Percentiles rank a stretch among this genome's conserved stretches.
phyloP scores from a whole-genome alignment of 2,113 vertebrate genomes.

The Podilymbus podiceps region DNA sequence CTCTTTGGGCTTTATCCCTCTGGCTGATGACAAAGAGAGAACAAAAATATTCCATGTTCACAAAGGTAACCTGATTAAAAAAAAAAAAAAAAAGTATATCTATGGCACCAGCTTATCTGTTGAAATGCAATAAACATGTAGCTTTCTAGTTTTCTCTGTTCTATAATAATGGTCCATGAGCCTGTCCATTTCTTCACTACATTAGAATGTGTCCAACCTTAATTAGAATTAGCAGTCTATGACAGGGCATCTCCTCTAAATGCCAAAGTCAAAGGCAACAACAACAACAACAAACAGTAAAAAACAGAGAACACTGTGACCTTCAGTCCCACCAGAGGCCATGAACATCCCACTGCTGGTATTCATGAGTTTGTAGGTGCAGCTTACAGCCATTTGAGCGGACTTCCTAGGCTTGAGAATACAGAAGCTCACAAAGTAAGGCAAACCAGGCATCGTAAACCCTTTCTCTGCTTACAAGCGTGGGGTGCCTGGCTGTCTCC shows the following conservation, averaged over 20 bases:
- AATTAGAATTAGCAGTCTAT: background rate
- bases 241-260: background rate
- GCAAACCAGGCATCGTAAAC: background rate
- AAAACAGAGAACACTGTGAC: background rate
- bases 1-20: background rate
- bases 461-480: background rate
- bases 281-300: background rate
- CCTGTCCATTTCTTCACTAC: background rate
- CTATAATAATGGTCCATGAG: background rate
- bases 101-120: background rate
- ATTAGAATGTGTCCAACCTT: background rate
- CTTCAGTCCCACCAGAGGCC: background rate
- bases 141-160: background rate
- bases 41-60: background rate
- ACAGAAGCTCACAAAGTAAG: background rate
- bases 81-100: background rate
- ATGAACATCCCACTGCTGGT: background rate
- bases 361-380: accelerated
- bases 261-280: background rate
- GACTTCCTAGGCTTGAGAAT: background rate
- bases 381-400: background rate
- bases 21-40: background rate
- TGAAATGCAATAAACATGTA: background rate
- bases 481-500: background rate
- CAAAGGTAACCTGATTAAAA: background rate